Evolutionary conservation across 2,113 vertebrate species (phyloP).

Genomic region (Dromaius novaehollandiae): DNA sequence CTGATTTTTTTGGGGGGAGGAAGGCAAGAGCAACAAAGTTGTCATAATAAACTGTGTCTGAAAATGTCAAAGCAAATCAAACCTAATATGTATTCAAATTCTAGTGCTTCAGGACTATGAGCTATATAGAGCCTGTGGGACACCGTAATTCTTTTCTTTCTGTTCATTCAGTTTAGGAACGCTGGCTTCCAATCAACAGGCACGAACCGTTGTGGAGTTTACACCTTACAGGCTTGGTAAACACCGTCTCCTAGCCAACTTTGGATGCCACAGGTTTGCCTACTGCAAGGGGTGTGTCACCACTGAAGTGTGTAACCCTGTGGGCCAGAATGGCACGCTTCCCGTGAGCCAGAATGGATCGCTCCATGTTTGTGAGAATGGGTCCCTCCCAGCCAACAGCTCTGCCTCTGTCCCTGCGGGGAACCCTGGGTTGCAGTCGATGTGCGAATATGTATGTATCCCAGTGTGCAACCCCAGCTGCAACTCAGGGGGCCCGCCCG

Average conservation of each 20-base stretch:
- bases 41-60: neutral
- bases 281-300: constrained; percentile 58
- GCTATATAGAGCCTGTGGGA: neutral
- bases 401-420: neutral
- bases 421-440: constrained; percentile 17
- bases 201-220: constrained; percentile 28
- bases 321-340: neutral
- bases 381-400: neutral
- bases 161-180: constrained; percentile 31
- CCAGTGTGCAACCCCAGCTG: constrained; percentile 61
- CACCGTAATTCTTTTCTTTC: neutral
- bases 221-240: constrained; percentile 48
- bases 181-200: constrained; percentile 19
- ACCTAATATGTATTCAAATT: fast-evolving
- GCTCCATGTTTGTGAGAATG: neutral
- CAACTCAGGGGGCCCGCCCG: constrained; percentile 35
- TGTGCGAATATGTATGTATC: constrained; percentile 68
- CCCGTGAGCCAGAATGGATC: neutral
- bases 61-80: neutral
- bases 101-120: neutral
- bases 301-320: neutral
- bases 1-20: neutral
- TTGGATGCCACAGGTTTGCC: constrained; percentile 54
- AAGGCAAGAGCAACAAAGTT: neutral
- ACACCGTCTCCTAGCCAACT: constrained; percentile 52